Evolutionary conservation across 2,888 invertebrate genomes (phyloP), one percentile per base, ranked within the genome.

Genomic region (Neelides folsomi): DNA sequence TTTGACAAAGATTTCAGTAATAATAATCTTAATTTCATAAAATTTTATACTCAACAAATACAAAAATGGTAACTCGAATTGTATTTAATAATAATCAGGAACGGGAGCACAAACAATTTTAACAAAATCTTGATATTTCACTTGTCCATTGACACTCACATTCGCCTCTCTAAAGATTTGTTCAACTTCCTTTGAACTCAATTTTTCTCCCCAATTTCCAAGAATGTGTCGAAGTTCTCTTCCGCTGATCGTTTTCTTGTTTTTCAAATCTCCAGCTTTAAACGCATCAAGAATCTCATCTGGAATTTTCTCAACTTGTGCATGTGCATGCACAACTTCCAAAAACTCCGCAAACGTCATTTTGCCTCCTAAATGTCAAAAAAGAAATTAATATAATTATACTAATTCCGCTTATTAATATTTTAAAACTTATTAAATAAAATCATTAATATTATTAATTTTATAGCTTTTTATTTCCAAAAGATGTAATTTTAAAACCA

Each of bases 261-360:
- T 69, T 7, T 78, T 75, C 0, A 76, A 73, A 71, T 92, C 94
- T 9, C 82, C 87, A 0, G 93, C 90, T 68, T 79, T 80, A 71
- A 95, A 94, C 0, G 93, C 94, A 47, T 86, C 84, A 47, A 90
- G 69, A 54, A 88, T 82, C 75, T 90, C 88, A 65, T 78, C 79
- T 0, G 87, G 85, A 12, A 87, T 72, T 66, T 87, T 82, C 68
- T 92, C 90, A 6, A 83, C 82, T 36, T 80, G 76, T 68, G 74
- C 76, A 27, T 83, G 86, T 69, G 94, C 93, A 68, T 94, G 90
- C 87, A 94, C 89, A 1, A 93, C 86, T 68, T 94, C 92, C 44
- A 95, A 71, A 68, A 95, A 94, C 67, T 93, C 92, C 0, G 94
- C 90, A 71, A 95, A 95, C 0, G 85, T 83, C 85, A 92, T 87